A percentile compares a stretch with the other conserved stretches of the same genome.
Conservation (phyloP, 2,888 invertebrate genomes). For the Arge pagana region DNA sequence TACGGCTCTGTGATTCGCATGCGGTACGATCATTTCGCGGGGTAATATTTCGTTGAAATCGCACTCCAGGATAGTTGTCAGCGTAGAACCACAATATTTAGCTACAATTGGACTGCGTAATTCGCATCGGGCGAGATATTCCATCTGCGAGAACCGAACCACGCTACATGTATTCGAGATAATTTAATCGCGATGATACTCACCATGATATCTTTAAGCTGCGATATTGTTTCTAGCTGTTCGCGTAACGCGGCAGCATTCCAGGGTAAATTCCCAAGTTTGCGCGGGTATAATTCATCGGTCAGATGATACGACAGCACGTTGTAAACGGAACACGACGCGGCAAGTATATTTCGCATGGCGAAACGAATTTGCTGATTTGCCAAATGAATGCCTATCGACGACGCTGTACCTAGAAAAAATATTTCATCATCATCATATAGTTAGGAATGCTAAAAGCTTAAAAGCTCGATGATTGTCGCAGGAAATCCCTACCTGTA, state of each 20-base stretch:
- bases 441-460: background rate
- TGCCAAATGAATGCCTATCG: constrained; percentile 3
- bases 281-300: background rate
- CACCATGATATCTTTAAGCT: constrained; percentile 15
- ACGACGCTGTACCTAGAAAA: constrained; percentile 7
- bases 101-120: constrained; percentile 9
- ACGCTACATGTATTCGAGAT: background rate
- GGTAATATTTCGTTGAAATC: constrained; percentile 1
- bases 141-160: constrained; percentile 1
- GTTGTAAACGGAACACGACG: constrained; percentile 3
- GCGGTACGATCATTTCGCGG: background rate
- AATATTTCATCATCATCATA: too few relatives aligned
- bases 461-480: too few relatives aligned
- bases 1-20: constrained; percentile 13
- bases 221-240: background rate
- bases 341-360: constrained; percentile 2
- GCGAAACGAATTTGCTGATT: constrained; percentile 13
- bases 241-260: background rate
- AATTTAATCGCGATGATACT: background rate
- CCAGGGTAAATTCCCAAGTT: background rate
- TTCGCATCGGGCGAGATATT: constrained; percentile 18
- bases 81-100: constrained; percentile 16
- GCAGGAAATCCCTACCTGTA: constrained; percentile 5
- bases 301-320: constrained; percentile 1
- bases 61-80: constrained; percentile 16